phyloP scores from a whole-genome alignment of 1,140 invertebrate genomes.

The Drosophila erecta region DNA sequence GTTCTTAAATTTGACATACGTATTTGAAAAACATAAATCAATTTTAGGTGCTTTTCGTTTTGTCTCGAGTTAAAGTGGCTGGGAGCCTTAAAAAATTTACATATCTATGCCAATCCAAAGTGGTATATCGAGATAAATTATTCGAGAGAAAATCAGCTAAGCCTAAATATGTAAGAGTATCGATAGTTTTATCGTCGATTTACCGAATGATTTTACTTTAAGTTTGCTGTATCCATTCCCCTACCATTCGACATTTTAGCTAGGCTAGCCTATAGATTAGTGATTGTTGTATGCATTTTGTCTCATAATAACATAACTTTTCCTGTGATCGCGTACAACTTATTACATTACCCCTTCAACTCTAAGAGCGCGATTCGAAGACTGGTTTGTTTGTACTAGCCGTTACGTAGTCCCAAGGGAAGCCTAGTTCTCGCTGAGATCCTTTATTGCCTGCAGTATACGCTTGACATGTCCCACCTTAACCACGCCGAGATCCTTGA shows the following conservation, averaged over 20 bases:
- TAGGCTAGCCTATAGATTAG: conserved; percentile 77
- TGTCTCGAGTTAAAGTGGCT: conserved; percentile 15
- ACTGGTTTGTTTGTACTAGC: conserved; percentile 67
- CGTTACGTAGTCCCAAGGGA: conserved; percentile 4
- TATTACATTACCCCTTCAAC: conserved; percentile 22
- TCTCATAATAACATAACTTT: conserved; percentile 45
- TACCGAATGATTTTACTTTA: conserved; percentile 2
- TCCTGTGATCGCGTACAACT: conserved; percentile 31
- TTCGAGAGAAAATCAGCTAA: conserved; percentile 27
- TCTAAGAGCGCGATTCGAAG: conserved; percentile 52
- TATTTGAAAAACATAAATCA: conserved; percentile 47
- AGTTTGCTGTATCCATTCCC: not conserved
- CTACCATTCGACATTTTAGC: conserved; percentile 41
- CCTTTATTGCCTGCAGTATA: conserved; percentile 96
- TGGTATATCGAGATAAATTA: not conserved
- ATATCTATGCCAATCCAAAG: conserved; percentile 3
- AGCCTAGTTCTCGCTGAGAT: conserved; percentile 86
- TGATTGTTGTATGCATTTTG: conserved; percentile 81
- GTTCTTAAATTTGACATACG: conserved; percentile 42
- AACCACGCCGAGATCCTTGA: conserved; percentile 95
- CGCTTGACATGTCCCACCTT: conserved; percentile 98
- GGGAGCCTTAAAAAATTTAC: conserved; percentile 24
- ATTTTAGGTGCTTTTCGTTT: conserved; percentile 20
- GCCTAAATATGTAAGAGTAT: conserved; percentile 24
- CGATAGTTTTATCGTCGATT: conserved; percentile 16